These are phyloP conservation scores for Onychostruthus taczanowskii DNA, from an alignment of 2,113 vertebrate genomes.

Conservation along the genomic window DNA sequence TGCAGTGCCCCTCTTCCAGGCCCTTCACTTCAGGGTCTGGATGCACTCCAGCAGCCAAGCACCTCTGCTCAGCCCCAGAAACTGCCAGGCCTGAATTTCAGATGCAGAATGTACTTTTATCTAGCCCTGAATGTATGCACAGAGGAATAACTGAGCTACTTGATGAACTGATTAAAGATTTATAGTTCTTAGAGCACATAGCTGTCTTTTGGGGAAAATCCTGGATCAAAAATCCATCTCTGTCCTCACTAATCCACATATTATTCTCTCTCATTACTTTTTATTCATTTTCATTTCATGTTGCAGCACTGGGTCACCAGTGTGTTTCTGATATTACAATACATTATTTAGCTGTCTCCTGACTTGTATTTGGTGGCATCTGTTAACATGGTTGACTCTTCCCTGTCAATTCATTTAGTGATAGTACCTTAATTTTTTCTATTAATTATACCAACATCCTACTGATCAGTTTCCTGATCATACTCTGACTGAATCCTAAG, in stretches of 20 bases:
- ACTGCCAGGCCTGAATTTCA: neutral
- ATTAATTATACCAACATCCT: neutral
- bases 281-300: constrained; percentile 42
- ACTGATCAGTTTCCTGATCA: neutral
- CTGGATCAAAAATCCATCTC: constrained; percentile 22
- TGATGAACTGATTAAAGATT: constrained; percentile 57
- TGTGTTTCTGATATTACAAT: neutral
- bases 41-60: neutral
- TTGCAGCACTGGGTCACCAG: neutral
- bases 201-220: neutral
- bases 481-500: neutral
- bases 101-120: neutral
- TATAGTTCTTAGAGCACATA: constrained; percentile 16
- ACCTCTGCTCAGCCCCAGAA: neutral
- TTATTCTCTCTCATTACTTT: constrained; percentile 36
- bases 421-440: neutral
- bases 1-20: neutral
- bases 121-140: neutral
- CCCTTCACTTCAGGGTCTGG: neutral
- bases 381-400: neutral
- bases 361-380: neutral
- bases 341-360: constrained; percentile 11
- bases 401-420: neutral
- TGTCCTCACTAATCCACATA: neutral
- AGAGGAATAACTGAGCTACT: neutral